A percentile compares a stretch with the other conserved stretches of the same genome.
phyloP scores from a whole-genome alignment of 2,113 vertebrate species.

The Scomber scombrus region DNA sequence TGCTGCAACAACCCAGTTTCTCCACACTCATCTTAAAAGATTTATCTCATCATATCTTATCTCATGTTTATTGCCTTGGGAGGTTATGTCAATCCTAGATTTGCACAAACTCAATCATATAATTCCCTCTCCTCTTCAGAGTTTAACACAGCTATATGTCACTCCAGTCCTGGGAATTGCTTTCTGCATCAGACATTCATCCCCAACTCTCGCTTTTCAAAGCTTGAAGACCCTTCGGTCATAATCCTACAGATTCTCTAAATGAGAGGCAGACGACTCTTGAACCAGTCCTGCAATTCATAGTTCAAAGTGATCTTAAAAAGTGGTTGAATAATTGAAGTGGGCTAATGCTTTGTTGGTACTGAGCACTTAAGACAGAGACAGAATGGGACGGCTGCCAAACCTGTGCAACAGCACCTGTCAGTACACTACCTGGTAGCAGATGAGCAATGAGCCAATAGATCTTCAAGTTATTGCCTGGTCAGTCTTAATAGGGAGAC shows the following conservation, averaged over 20 bases:
- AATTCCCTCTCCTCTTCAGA: slow-evolving; percentile 5
- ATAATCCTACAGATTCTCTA: slow-evolving; percentile 12
- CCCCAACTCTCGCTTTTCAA: background rate
- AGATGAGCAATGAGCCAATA: slow-evolving; percentile 1
- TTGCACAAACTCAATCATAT: slow-evolving; percentile 16
- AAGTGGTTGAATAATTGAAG: slow-evolving; percentile 29
- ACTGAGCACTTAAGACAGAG: slow-evolving; percentile 4
- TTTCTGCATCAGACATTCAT: slow-evolving; percentile 10
- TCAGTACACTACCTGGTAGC: background rate
- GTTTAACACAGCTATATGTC: slow-evolving; percentile 1
- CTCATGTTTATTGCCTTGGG: background rate
- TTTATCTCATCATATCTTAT: slow-evolving; percentile 25
- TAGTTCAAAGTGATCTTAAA: slow-evolving; percentile 9
- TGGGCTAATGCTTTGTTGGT: background rate
- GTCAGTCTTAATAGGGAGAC: slow-evolving; percentile 25
- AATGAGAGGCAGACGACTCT: slow-evolving; percentile 1
- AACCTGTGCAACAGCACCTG: slow-evolving; percentile 7
- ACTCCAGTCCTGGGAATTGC: slow-evolving; percentile 1
- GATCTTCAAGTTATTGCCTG: background rate
- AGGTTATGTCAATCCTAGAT: slow-evolving; percentile 16
- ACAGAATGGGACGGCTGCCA: background rate
- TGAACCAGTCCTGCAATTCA: slow-evolving; percentile 3
- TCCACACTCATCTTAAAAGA: background rate
- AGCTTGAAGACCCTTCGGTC: background rate
- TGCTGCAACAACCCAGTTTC: slow-evolving; percentile 16